These are phyloP conservation scores for Spheniscus humboldti DNA, from an alignment of 2,797 vertebrate genomes.

Conservation along the genomic window DNA sequence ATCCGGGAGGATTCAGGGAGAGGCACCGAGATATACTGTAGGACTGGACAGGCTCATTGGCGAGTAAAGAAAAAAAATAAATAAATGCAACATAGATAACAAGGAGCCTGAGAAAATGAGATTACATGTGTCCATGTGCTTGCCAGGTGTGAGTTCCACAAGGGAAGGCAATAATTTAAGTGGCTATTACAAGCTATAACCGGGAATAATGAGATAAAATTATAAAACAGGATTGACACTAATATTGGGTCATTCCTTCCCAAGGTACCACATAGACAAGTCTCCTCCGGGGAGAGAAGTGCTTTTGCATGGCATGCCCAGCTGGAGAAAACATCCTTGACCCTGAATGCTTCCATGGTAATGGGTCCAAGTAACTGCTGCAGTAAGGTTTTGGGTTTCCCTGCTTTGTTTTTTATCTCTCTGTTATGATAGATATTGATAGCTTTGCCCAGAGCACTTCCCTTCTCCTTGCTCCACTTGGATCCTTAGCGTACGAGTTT, in stretches of 20 bases:
- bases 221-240: neutral
- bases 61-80: neutral
- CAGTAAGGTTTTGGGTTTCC: neutral
- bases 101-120: neutral
- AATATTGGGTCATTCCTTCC: neutral
- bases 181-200: neutral
- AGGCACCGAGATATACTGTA: neutral
- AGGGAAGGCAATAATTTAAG: neutral
- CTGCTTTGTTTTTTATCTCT: neutral
- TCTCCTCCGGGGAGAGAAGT: neutral
- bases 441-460: neutral
- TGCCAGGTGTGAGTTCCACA: neutral
- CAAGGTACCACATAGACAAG: neutral
- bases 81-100: neutral
- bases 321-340: neutral
- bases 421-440: neutral
- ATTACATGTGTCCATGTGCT: neutral
- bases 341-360: neutral
- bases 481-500: neutral
- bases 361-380: neutral
- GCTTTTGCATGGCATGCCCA: neutral
- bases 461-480: neutral
- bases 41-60: neutral
- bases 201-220: neutral
- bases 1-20: neutral